Evolutionary conservation across 2,888 invertebrate species (phyloP).

Genomic region (Caenorhabditis sp.): DNA sequence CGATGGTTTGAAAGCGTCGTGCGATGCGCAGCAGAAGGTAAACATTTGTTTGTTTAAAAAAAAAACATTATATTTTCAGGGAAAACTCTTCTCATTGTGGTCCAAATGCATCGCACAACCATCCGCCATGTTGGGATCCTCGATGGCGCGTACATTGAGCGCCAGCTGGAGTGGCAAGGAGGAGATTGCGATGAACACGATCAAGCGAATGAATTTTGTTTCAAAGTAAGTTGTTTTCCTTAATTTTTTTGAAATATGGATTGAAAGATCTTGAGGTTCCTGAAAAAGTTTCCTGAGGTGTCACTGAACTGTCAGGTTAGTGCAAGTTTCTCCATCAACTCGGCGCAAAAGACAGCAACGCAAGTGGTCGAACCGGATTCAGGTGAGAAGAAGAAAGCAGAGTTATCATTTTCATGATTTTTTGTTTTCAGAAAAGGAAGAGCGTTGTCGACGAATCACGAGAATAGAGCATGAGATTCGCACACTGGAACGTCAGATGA

Average conservation of each 20-base stretch:
- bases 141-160: slow-evolving; percentile 3
- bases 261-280: slow-evolving; percentile 19
- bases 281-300: slow-evolving; percentile 37
- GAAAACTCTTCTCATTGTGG: slow-evolving; percentile 30
- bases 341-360: background rate
- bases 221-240: slow-evolving; percentile 22
- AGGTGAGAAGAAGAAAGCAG: background rate
- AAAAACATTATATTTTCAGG: slow-evolving; percentile 14
- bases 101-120: slow-evolving; percentile 33
- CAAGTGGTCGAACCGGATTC: background rate
- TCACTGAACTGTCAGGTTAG: slow-evolving; percentile 45
- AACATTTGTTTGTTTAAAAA: background rate
- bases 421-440: slow-evolving; percentile 37
- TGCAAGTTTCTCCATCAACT: slow-evolving; percentile 41
- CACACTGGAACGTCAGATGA: slow-evolving; percentile 20
- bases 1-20: background rate
- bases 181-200: background rate
- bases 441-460: slow-evolving; percentile 34
- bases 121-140: slow-evolving; percentile 15
- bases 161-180: slow-evolving; percentile 22
- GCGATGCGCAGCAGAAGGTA: background rate
- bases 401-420: background rate
- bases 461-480: slow-evolving; percentile 45
- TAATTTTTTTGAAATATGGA: background rate
- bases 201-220: slow-evolving; percentile 16